Conservation (phyloP, 1,140 invertebrate genomes). For the Penaeus vannamei region DNA sequence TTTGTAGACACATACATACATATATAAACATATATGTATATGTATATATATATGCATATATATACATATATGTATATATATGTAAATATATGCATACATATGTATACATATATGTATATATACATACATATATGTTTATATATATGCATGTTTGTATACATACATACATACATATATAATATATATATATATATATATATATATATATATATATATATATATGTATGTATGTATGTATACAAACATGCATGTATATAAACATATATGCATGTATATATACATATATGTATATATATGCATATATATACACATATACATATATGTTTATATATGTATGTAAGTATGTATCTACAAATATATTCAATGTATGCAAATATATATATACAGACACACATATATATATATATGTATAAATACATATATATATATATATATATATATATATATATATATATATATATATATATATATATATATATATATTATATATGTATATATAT, state of each 20-base stretch:
- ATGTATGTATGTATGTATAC: background rate
- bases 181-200: too few species aligned
- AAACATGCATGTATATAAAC: background rate
- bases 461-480: too few species aligned
- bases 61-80: too few species aligned
- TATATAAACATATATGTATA: too few species aligned
- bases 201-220: too few species aligned
- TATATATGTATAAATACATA: background rate
- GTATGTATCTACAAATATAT: background rate
- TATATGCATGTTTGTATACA: background rate
- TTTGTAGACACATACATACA: too few species aligned
- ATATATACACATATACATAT: background rate
- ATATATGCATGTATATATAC: background rate
- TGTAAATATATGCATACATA: too few species aligned
- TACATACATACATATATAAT: too few species aligned
- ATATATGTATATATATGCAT: background rate
- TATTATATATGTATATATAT: too few species aligned
- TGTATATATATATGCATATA: background rate
- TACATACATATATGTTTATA: background rate
- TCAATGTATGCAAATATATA: too few species aligned
- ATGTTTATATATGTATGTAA: background rate
- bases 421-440: background rate
- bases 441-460: too few species aligned
- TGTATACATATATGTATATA: too few species aligned
- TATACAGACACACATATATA: conserved; percentile 23